These are phyloP conservation scores for Dasysyrphus albostriatus DNA, from an alignment of 2,888 invertebrate genomes.

Conservation along the genomic window DNA sequence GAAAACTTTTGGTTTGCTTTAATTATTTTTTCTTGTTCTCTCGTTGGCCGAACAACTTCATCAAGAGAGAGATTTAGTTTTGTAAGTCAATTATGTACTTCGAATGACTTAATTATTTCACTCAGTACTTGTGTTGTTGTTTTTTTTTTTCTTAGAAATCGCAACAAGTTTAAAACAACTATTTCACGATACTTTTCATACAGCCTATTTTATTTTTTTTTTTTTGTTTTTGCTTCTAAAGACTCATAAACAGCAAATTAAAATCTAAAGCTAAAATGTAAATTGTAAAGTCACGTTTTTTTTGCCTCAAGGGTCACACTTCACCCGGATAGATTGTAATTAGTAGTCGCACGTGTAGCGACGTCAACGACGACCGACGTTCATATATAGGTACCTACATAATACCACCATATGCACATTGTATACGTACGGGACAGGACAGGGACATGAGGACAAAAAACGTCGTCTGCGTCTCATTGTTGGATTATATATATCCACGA, in stretches of 20 bases:
- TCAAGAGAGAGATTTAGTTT: constrained; percentile 9
- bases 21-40: not conserved
- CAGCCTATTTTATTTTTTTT: constrained; percentile 3
- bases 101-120: not conserved
- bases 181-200: constrained; percentile 23
- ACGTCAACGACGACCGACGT: constrained; percentile 30
- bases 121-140: not conserved
- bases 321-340: constrained; percentile 56
- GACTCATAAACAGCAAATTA: constrained; percentile 39
- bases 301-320: constrained; percentile 48
- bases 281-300: constrained; percentile 67
- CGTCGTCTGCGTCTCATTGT: constrained; percentile 37
- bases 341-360: constrained; percentile 71
- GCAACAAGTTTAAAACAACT: constrained; percentile 24
- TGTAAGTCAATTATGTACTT: constrained; percentile 11
- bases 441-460: constrained; percentile 51
- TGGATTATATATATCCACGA: constrained; percentile 33
- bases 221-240: not conserved
- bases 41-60: not conserved
- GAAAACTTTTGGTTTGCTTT: constrained; percentile 1
- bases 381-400: constrained; percentile 23
- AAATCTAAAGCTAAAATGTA: constrained; percentile 24
- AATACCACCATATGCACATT: constrained; percentile 14
- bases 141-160: constrained; percentile 15
- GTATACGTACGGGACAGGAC: not conserved